phyloP scores from a whole-genome alignment of 2,113 vertebrate species.

The Chrysemys picta region DNA sequence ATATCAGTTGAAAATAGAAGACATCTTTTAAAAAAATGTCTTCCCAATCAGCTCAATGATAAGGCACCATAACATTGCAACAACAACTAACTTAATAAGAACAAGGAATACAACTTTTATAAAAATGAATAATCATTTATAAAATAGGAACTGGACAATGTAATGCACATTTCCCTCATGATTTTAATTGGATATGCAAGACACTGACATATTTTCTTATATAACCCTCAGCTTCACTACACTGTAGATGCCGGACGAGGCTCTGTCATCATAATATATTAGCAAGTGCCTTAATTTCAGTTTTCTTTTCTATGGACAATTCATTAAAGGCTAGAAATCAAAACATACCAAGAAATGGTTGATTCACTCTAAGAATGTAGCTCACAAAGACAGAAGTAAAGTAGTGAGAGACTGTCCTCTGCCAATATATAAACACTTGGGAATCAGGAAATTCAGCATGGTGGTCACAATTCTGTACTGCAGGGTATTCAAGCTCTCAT shows the following conservation, averaged over 20 bases:
- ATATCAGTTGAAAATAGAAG: neutral
- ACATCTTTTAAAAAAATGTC: neutral
- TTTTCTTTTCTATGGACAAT: neutral
- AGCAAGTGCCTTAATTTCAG: neutral
- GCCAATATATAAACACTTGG: neutral
- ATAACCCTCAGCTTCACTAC: neutral
- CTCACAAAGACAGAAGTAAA: neutral
- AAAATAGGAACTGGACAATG: neutral
- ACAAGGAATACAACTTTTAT: neutral
- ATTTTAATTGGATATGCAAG: neutral
- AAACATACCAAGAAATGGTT: neutral
- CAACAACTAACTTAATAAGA: neutral
- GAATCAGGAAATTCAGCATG: neutral
- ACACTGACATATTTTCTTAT: neutral
- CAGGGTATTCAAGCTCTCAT: neutral
- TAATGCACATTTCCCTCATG: neutral
- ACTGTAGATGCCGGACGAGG: neutral
- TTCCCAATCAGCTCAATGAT: neutral
- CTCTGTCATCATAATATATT: neutral
- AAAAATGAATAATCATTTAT: neutral
- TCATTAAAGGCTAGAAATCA: neutral
- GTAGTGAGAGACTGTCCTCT: neutral
- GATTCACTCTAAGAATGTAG: neutral
- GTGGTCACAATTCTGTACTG: neutral
- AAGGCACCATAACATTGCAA: neutral